Conservation (phyloP, 2,888 invertebrate species). For the Hydriomena furcata region DNA sequence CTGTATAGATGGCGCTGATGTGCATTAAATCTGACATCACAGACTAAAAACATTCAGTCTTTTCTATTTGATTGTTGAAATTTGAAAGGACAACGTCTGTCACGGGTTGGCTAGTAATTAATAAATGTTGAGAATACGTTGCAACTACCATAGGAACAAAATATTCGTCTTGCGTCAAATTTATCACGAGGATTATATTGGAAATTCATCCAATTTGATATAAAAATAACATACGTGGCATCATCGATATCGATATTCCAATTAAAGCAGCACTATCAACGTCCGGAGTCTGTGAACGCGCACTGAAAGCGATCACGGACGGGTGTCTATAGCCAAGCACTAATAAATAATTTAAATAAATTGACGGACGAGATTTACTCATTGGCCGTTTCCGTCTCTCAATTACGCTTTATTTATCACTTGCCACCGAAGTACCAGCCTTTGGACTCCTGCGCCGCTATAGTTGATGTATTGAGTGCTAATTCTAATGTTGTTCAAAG, state of each 20-base stretch:
- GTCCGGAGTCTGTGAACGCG: conserved; percentile 74
- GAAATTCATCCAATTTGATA: conserved; percentile 9
- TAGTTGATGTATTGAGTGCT: conserved; percentile 41
- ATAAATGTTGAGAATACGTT: too few relatives aligned
- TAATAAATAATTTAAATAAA: conserved; percentile 84
- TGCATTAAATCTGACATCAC: too few relatives aligned
- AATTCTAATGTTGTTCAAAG: conserved; percentile 33
- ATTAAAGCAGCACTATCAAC: conserved; percentile 54
- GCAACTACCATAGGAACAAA: conserved; percentile 2
- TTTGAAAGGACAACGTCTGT: too few relatives aligned
- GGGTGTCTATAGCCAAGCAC: conserved; percentile 82
- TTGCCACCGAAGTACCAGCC: conserved; percentile 63
- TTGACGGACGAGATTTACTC: conserved; percentile 84
- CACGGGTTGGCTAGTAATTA: too few relatives aligned
- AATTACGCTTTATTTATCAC: conserved; percentile 83
- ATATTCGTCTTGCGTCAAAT: background rate
- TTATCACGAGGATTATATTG: too few relatives aligned
- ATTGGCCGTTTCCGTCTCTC: conserved; percentile 83
- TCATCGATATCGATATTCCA: conserved; percentile 48
- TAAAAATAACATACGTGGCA: conserved; percentile 14
- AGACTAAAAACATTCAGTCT: too few relatives aligned
- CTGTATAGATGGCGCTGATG: too few relatives aligned
- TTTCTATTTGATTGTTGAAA: too few relatives aligned
- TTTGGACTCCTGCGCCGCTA: conserved; percentile 55
- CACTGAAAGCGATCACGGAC: conserved; percentile 74